Percentiles rank a stretch among this genome's conserved stretches.
These are phyloP conservation scores for Atherinomorus stipes DNA, from an alignment of 2,113 vertebrate genomes.

Conservation along the genomic window DNA sequence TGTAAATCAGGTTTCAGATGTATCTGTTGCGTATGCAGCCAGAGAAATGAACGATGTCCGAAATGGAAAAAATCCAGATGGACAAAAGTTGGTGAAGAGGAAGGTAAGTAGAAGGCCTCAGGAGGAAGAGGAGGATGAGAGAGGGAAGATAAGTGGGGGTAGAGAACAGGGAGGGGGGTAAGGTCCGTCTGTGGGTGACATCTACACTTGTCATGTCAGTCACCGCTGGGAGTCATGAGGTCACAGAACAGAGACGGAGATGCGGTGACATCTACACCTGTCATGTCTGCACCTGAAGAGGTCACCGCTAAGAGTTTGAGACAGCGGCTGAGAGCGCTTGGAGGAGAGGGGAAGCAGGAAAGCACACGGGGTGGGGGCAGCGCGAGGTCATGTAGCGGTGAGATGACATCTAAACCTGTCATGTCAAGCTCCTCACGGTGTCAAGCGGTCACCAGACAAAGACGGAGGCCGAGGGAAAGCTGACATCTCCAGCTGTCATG, in stretches of 20 bases:
- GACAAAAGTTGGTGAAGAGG: too few relatives aligned
- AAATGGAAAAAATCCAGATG: too few relatives aligned
- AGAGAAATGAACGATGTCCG: too few relatives aligned
- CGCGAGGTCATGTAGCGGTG: constrained; percentile 52
- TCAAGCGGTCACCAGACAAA: constrained; percentile 69
- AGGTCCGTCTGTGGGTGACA: constrained; percentile 59
- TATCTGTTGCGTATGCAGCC: too few relatives aligned
- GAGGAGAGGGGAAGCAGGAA: constrained; percentile 10
- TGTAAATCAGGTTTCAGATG: too few relatives aligned
- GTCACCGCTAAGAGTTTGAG: constrained; percentile 62
- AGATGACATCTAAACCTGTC: constrained; percentile 75
- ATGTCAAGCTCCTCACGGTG: constrained; percentile 57
- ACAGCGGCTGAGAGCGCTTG: constrained; percentile 36
- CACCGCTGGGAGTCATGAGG: constrained; percentile 43
- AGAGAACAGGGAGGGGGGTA: constrained; percentile 12
- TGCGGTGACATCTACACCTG: constrained; percentile 56
- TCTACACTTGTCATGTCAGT: constrained; percentile 60
- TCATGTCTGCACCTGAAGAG: constrained; percentile 62
- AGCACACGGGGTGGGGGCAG: constrained; percentile 3
- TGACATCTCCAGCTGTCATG: constrained; percentile 66
- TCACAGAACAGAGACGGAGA: constrained; percentile 30
- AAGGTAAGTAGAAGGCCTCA: neutral
- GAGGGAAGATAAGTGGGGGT: constrained; percentile 36
- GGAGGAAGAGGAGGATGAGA: constrained; percentile 13
- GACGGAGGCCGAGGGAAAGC: constrained; percentile 32